Percentiles rank a stretch among this genome's conserved stretches.
Conservation (phyloP, 2,888 invertebrate species). For the Candidula unifasciata region DNA sequence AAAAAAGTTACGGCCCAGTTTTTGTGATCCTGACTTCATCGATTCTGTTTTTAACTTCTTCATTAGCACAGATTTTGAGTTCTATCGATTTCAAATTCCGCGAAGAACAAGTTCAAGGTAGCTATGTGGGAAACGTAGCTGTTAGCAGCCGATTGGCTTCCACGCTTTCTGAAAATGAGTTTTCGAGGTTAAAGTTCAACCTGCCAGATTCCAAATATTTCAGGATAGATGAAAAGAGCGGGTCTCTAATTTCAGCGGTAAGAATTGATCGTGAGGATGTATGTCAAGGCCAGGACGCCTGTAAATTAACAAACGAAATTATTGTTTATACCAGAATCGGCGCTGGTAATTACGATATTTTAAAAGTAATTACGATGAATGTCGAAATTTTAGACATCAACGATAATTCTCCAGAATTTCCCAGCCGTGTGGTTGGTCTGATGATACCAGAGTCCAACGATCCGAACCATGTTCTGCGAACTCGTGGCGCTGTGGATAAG, state of each 20-base stretch:
- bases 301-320: slow-evolving; percentile 60
- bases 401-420: slow-evolving; percentile 67
- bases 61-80: slow-evolving; percentile 1
- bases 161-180: slow-evolving; percentile 61
- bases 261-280: slow-evolving; percentile 65
- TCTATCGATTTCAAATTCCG: slow-evolving; percentile 50
- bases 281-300: slow-evolving; percentile 55
- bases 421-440: slow-evolving; percentile 58
- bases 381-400: slow-evolving; percentile 64
- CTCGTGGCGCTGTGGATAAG: slow-evolving; percentile 51
- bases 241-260: slow-evolving; percentile 61
- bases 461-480: slow-evolving; percentile 40
- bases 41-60: no score
- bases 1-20: no score
- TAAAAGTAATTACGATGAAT: slow-evolving; percentile 59
- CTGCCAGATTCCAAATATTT: slow-evolving; percentile 65
- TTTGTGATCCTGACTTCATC: no score
- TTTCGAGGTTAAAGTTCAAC: slow-evolving; percentile 63
- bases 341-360: slow-evolving; percentile 33
- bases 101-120: slow-evolving; percentile 54
- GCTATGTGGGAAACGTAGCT: slow-evolving; percentile 64
- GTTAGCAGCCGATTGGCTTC: slow-evolving; percentile 63
- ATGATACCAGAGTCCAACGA: slow-evolving; percentile 50
- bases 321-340: slow-evolving; percentile 60
- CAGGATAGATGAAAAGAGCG: slow-evolving; percentile 60